Evolutionary conservation across 2,888 invertebrate genomes (phyloP).

Genomic region (Epistrophe grossulariae): DNA sequence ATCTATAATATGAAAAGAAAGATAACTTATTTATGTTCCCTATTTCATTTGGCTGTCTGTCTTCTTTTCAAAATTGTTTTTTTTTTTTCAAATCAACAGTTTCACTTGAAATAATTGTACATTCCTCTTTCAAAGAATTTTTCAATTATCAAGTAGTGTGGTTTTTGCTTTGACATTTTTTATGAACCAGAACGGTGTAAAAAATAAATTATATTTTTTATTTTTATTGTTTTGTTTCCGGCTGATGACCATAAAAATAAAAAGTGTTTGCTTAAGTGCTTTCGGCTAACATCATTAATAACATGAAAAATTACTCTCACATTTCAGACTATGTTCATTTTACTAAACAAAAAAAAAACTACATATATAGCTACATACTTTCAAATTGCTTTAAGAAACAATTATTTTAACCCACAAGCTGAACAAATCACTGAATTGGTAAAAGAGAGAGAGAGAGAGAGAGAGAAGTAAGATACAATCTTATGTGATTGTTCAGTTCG

Average conservation of each 20-base stretch:
- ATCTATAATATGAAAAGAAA: background rate
- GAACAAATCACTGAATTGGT: constrained; percentile 4
- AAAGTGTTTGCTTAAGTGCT: constrained; percentile 21
- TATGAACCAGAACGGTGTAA: constrained; percentile 12
- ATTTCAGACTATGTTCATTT: background rate
- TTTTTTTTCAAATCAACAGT: background rate
- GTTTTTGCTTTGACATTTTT: constrained; percentile 6
- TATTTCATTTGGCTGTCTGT: background rate
- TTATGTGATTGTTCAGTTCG: constrained; percentile 20
- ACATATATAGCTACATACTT: background rate
- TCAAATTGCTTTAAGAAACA: constrained; percentile 17
- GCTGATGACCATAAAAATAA: constrained; percentile 5
- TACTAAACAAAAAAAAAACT: background rate
- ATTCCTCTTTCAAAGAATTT: background rate
- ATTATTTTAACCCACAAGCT: background rate
- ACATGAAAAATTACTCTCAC: constrained; percentile 13
- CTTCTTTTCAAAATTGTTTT: background rate
- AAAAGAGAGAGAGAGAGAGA: background rate
- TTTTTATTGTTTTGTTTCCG: background rate
- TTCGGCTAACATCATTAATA: constrained; percentile 24
- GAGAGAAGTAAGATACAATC: background rate
- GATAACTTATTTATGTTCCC: background rate
- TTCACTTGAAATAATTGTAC: background rate
- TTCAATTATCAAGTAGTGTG: background rate
- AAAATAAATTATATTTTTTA: constrained; percentile 13